These are phyloP conservation scores for Telenomus remus DNA, from an alignment of 1,140 invertebrate genomes.

Conservation along the genomic window DNA sequence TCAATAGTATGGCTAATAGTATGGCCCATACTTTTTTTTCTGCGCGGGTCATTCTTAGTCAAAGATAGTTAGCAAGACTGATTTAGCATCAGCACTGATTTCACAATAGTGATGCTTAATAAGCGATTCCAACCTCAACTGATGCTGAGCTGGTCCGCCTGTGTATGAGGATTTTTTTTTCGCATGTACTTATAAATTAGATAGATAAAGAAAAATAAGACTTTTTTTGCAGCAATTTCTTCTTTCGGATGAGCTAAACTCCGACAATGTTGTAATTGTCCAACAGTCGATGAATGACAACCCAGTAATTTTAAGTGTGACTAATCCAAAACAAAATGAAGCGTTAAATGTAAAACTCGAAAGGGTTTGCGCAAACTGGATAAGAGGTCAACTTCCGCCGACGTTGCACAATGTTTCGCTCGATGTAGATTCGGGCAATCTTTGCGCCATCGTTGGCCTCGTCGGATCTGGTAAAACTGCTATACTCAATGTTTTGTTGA, in stretches of 20 bases:
- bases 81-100: too few species aligned
- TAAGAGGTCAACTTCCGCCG: constrained; percentile 63
- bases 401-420: constrained; percentile 79
- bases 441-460: constrained; percentile 81
- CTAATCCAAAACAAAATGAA: constrained; percentile 15
- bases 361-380: constrained; percentile 71
- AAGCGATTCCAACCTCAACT: too few species aligned
- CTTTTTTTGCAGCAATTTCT: constrained; percentile 76
- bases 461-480: constrained; percentile 89
- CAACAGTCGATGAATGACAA: not conserved
- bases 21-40: too few species aligned
- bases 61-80: too few species aligned
- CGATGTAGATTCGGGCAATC: constrained; percentile 73
- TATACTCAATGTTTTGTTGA: constrained; percentile 82
- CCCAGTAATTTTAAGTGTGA: constrained; percentile 7
- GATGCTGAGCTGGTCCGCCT: too few species aligned
- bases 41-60: too few species aligned
- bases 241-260: constrained; percentile 77
- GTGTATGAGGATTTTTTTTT: too few species aligned
- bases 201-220: too few species aligned
- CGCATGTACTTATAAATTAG: not conserved
- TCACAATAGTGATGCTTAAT: too few species aligned
- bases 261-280: constrained; percentile 5
- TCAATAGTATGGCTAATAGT: too few species aligned
- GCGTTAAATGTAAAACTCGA: constrained; percentile 27